Evolutionary conservation across 2,113 vertebrate species (phyloP).

Genomic region (Catagonus wagneri): DNA sequence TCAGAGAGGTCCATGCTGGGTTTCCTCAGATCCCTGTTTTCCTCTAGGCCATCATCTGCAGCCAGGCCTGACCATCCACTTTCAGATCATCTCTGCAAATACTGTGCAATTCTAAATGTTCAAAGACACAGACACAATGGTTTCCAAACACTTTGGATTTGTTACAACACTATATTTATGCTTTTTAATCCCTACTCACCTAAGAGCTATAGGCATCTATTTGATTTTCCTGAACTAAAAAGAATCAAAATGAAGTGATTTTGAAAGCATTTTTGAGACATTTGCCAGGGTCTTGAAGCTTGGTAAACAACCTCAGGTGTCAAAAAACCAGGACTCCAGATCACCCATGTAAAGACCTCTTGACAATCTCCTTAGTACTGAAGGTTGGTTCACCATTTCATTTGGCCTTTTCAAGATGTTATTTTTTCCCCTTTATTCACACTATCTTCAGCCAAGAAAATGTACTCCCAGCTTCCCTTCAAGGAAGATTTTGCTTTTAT

Average conservation of each 20-base stretch:
- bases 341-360: neutral
- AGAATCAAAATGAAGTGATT: conserved; percentile 44
- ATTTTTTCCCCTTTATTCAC: conserved; percentile 30
- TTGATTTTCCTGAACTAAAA: conserved; percentile 52
- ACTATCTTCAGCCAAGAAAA: conserved; percentile 55
- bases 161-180: neutral
- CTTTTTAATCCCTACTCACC: neutral
- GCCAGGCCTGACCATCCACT: neutral
- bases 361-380: conserved; percentile 34
- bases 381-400: conserved; percentile 6
- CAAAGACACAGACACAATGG: conserved; percentile 33
- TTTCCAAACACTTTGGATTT: conserved; percentile 56
- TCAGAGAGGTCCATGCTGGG: neutral
- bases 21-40: conserved; percentile 31
- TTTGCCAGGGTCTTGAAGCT: conserved; percentile 31
- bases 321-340: conserved; percentile 1
- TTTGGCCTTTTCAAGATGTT: conserved; percentile 18
- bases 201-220: conserved; percentile 36
- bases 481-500: conserved; percentile 62
- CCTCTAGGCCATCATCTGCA: conserved; percentile 9
- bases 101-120: conserved; percentile 33
- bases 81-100: conserved; percentile 48
- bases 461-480: conserved; percentile 17
- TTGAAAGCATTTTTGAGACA: conserved; percentile 50
- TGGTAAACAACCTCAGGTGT: conserved; percentile 43